Percentiles rank a stretch among this genome's conserved stretches.
Conservation (phyloP, 2,113 vertebrate genomes). For the Onychostoma macrolepis region DNA sequence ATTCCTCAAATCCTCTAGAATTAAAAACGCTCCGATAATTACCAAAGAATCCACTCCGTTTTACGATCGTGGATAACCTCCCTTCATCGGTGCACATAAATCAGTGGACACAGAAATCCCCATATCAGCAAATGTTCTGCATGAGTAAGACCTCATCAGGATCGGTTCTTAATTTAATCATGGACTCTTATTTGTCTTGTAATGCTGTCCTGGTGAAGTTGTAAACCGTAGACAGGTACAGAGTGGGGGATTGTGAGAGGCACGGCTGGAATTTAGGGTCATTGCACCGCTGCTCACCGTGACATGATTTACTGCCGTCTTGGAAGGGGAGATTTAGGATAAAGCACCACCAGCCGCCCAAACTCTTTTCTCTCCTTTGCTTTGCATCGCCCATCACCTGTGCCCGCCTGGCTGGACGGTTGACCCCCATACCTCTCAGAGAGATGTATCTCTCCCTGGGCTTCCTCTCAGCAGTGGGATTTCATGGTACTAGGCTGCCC, state of each 20-base stretch:
- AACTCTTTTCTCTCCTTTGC: constrained; percentile 45
- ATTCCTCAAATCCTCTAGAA: constrained; percentile 34
- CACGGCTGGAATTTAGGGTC: constrained; percentile 31
- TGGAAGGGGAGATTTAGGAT: constrained; percentile 46
- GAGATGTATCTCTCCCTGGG: neutral
- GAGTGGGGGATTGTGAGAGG: constrained; percentile 30
- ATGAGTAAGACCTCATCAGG: constrained; percentile 18
- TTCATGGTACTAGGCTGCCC: constrained; percentile 44
- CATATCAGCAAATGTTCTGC: neutral
- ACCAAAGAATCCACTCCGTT: neutral
- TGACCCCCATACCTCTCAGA: neutral
- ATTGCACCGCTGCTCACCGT: constrained; percentile 47
- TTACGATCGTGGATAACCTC: constrained; percentile 1
- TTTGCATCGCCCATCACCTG: constrained; percentile 50
- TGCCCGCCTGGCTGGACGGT: neutral
- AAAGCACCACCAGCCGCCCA: constrained; percentile 56
- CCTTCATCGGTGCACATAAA: neutral
- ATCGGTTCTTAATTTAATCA: neutral
- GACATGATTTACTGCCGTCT: constrained; percentile 51
- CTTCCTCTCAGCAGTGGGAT: neutral
- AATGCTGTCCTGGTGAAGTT: neutral
- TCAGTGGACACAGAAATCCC: neutral
- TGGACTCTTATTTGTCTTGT: constrained; percentile 25
- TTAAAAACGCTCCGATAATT: constrained; percentile 9
- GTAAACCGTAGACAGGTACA: neutral